These are phyloP conservation scores for Sceloporus undulatus DNA, from an alignment of 2,113 vertebrate species.

Conservation along the genomic window DNA sequence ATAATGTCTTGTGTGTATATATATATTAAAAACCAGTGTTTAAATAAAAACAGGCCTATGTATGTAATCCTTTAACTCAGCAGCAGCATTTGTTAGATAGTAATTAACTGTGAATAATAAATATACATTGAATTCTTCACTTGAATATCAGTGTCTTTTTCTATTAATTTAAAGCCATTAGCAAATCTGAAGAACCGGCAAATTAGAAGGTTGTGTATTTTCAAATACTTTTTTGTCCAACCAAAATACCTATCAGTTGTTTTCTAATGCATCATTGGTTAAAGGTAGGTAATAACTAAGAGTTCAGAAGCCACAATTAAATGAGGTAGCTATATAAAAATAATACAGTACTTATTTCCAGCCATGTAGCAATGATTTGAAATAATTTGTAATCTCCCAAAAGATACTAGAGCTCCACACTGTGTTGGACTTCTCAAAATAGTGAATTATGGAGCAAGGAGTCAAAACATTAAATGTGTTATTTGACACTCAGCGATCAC, in stretches of 20 bases:
- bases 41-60: slow-evolving; percentile 85
- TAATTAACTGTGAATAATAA: slow-evolving; percentile 90
- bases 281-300: not conserved
- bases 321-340: not conserved
- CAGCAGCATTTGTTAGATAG: slow-evolving; percentile 86
- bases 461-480: not conserved
- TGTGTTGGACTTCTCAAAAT: not conserved
- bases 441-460: not conserved
- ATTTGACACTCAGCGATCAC: too few species aligned
- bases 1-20: slow-evolving; percentile 87
- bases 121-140: slow-evolving; percentile 84
- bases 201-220: not conserved
- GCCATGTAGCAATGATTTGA: not conserved
- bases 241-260: not conserved
- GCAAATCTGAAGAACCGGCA: not conserved
- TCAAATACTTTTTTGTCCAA: not conserved
- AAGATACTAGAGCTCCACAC: not conserved
- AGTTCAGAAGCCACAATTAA: not conserved
- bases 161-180: not conserved
- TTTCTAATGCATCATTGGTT: not conserved
- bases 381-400: not conserved
- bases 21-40: slow-evolving; percentile 86
- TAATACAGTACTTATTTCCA: not conserved
- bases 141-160: slow-evolving; percentile 74
- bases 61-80: slow-evolving; percentile 87